Evolutionary conservation across 1,140 invertebrate species (phyloP).

Genomic region (Aphelenchoides besseyi): DNA sequence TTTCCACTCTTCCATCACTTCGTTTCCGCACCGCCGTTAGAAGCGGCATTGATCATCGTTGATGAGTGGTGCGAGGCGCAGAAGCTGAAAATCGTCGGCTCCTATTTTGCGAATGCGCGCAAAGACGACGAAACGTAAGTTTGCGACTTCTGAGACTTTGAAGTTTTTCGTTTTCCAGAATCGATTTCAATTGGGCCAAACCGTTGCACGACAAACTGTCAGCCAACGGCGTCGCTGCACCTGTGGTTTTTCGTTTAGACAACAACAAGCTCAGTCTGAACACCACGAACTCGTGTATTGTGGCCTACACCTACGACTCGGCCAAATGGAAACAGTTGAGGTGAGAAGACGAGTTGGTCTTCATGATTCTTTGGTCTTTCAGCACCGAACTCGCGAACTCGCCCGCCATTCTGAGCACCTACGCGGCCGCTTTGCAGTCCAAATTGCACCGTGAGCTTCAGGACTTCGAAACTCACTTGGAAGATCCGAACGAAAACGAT

Average conservation of each 20-base stretch:
- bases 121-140: neutral
- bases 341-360: neutral
- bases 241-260: slow-evolving; percentile 7
- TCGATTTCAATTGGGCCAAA: slow-evolving; percentile 16
- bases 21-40: slow-evolving; percentile 7
- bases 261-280: neutral
- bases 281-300: slow-evolving; percentile 8
- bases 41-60: slow-evolving; percentile 4
- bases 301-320: slow-evolving; percentile 16
- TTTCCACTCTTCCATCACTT: slow-evolving; percentile 21
- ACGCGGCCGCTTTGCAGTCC: slow-evolving; percentile 4
- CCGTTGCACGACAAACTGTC: neutral
- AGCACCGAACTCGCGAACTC: neutral
- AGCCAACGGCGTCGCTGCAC: neutral
- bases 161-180: slow-evolving; percentile 6
- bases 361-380: neutral
- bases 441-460: slow-evolving; percentile 17
- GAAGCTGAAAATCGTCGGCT: slow-evolving; percentile 15
- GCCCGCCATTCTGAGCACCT: neutral
- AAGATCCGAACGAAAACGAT: slow-evolving; percentile 12
- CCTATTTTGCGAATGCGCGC: slow-evolving; percentile 26
- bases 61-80: slow-evolving; percentile 6
- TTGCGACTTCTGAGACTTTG: neutral
- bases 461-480: slow-evolving; percentile 24
- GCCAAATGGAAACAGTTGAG: slow-evolving; percentile 4